Conservation (phyloP, 1,140 invertebrate genomes). For the Drosophila ohnishii region DNA sequence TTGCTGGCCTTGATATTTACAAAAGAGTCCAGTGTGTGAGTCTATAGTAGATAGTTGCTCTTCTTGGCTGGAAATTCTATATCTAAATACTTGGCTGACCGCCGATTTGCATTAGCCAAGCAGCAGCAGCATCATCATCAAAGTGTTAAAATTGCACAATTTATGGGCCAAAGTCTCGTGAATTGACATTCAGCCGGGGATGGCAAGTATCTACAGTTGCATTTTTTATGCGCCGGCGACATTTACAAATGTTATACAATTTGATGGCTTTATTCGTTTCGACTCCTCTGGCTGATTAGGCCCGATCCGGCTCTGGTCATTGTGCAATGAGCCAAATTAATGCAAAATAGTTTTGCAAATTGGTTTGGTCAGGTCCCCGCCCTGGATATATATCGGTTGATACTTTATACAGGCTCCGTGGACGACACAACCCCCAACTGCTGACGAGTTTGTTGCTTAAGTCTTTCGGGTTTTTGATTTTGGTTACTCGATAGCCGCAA, state of each 20-base stretch:
- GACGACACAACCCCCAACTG: constrained; percentile 59
- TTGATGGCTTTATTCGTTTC: constrained; percentile 40
- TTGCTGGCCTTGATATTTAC: constrained; percentile 74
- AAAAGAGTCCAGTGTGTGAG: constrained; percentile 45
- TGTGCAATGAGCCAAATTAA: constrained; percentile 42
- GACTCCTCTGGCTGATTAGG: constrained; percentile 23
- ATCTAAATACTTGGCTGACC: constrained; percentile 53
- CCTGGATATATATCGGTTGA: constrained; percentile 25
- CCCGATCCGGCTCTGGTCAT: constrained; percentile 32
- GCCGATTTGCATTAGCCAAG: constrained; percentile 54
- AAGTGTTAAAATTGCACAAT: constrained; percentile 57
- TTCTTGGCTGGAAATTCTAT: constrained; percentile 38
- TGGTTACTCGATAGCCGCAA: constrained; percentile 51
- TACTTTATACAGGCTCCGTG: not conserved
- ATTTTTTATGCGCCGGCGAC: constrained; percentile 48
- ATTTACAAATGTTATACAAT: constrained; percentile 63
- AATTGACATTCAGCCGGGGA: constrained; percentile 54
- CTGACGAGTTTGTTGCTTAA: constrained; percentile 70
- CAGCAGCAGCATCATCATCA: constrained; percentile 10
- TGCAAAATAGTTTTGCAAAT: constrained; percentile 47
- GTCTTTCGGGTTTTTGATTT: constrained; percentile 56
- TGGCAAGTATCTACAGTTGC: constrained; percentile 15
- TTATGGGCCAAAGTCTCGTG: constrained; percentile 58
- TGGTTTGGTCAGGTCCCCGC: constrained; percentile 18
- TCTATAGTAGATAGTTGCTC: constrained; percentile 24